Evolutionary conservation across 2,888 invertebrate species (phyloP), one percentile per base, ranked within the genome.

Genomic region (Drosophila fulvimacula): DNA sequence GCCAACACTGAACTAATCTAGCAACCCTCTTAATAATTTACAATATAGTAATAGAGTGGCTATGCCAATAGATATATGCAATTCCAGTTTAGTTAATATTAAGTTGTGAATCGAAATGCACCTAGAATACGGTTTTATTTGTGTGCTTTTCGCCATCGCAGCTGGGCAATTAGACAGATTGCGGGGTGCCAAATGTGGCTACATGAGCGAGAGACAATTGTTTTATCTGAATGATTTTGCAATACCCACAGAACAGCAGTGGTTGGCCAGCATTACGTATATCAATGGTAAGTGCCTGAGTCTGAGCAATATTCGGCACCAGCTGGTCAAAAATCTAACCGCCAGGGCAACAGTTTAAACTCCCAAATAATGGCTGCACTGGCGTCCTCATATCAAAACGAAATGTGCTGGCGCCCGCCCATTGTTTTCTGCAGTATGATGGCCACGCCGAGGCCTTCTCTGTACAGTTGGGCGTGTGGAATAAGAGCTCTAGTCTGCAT

Each of bases 381-480:
- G 84, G 81, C 1, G 84, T 57, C n/a, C 63, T 85, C 1, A 79
- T 85, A 36, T 84, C 84, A 5, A 81, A 60, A 42, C 74, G 73
- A 1, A 69, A 69, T 53, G 82, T 84, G 0, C 46, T 85, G 48
- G 84, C 84, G 3, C 84, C 84, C 5, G 84, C 84, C 21, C 76
- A 83, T 46, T 85, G 84, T 21, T 85, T 84, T 32, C 66, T 83
- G 0, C 78, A 63, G 48, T 83, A 73, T 63, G 72, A 71, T 17
- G 82, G 82, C 0, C 17, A 44, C 5, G 71, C 67, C 5, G 73
- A 81, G 7, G 85, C 81, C 0, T 72, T 69, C 42, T 82, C 85
- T 5, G 83, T 82, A 17, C 85, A 79, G 44, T 41, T 83, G 67
- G 83, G 83, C 17, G 81, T 83, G 0, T 81, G 72, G 73, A 85